Percentiles rank a stretch among this genome's conserved stretches.
These are phyloP conservation scores for Cephus nigrinus DNA, from an alignment of 2,888 invertebrate species.

Conservation along the genomic window DNA sequence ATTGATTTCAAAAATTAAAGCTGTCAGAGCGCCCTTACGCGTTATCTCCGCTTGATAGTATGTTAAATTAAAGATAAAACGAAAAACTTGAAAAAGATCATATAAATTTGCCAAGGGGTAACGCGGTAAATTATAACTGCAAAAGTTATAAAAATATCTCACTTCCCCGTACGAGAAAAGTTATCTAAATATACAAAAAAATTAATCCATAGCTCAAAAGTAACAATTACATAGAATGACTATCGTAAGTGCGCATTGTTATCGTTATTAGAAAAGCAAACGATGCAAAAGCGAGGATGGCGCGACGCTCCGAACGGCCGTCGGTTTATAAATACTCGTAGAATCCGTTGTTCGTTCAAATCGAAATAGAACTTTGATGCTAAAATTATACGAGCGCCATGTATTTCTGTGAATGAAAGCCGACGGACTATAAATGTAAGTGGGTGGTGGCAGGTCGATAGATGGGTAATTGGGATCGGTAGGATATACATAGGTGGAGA, in stretches of 20 bases:
- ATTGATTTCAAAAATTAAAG: not conserved
- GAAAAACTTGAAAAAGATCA: no score
- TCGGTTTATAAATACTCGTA: not conserved
- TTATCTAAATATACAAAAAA: no score
- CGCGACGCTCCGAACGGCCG: not conserved
- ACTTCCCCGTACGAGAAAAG: no score
- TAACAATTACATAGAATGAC: not conserved
- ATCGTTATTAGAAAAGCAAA: not conserved
- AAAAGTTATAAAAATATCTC: no score
- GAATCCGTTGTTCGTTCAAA: not conserved
- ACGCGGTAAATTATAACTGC: not conserved
- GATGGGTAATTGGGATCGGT: not conserved
- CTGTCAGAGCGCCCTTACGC: not conserved
- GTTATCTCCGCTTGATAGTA: not conserved
- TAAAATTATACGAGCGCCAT: conserved; percentile 23
- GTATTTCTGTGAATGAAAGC: conserved; percentile 6
- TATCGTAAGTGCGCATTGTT: not conserved
- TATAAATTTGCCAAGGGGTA: not conserved
- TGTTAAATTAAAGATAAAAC: not conserved
- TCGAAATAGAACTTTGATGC: conserved; percentile 14
- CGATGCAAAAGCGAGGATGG: not conserved
- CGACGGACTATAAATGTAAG: not conserved
- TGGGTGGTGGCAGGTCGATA: not conserved
- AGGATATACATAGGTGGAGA: not conserved
- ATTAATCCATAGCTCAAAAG: not conserved